Base-by-base conservation (phyloP, 2,888 invertebrate genomes). In the Drosophila mayaguana region DNA sequence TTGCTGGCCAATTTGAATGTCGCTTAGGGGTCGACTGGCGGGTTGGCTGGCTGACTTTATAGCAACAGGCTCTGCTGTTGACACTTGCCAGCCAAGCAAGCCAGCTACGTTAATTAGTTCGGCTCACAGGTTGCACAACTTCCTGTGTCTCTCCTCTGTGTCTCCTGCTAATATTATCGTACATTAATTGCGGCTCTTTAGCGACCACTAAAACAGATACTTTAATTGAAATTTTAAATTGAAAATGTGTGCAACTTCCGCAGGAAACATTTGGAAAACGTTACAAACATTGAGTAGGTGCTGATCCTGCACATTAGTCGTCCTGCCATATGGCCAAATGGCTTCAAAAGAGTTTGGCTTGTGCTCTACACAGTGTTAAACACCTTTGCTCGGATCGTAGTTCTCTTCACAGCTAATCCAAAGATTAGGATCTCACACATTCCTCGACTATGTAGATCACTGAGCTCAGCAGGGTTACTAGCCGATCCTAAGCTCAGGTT, bases 151-250 rank as follows among this genome's bases (percentile, higher is more conserved):
- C 48, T n/a, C 43, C 46, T 9, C 66, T 5, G 14, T 6, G 64
- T n/a, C 60, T 61, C 55, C 56, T 50, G 42, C 66, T 74, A 56
- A 45, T 40, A 36, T 38, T 28, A 45, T 28, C 46, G 25, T 11
- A 68, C 67, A 84, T 75, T 84, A 88, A 84, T 88, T 83, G 84
- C 74, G 76, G 63, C 84, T 83, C 71, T 84, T 84, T 86, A 84
- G 88, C 86, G 68, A 69, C 81, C 83, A 67, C 57, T 63, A 70
- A 63, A 61, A 42, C 25, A 63, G 40, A 56, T 50, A 51, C 53
- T 62, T 72, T 88, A 88, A 83, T 83, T 83, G 83, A 83, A 83
- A 83, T 78, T 71, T 50, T 18, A 50, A 50, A 50, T 50, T 50
- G 83, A 83, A 88, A 83, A 78, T 71, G 75, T 72, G 20, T 70